These are phyloP conservation scores for Saccostrea echinata DNA, from an alignment of 1,140 invertebrate species.

Conservation along the genomic window DNA sequence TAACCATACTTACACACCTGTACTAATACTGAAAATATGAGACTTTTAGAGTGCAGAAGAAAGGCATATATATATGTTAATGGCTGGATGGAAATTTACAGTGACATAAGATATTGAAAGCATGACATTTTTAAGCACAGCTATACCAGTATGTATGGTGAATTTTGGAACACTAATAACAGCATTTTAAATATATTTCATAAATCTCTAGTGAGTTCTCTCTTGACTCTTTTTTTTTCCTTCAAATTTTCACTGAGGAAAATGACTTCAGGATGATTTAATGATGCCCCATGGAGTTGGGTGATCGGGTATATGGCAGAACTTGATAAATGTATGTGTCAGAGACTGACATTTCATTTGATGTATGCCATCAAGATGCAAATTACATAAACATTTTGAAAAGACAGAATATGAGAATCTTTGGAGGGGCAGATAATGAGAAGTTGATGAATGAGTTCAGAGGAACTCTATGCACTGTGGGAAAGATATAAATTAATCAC, in stretches of 20 bases:
- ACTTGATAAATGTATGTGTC: conserved; percentile 22
- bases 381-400: conserved; percentile 35
- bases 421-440: conserved; percentile 18
- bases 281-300: conserved; percentile 9
- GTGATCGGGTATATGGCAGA: background rate
- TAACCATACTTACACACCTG: no score
- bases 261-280: background rate
- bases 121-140: background rate
- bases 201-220: background rate
- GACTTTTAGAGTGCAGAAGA: background rate
- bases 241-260: background rate
- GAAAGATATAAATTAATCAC: conserved; percentile 10
- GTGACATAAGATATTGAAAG: background rate
- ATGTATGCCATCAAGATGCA: conserved; percentile 33
- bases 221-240: background rate
- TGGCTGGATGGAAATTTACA: background rate
- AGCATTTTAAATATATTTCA: background rate
- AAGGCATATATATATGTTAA: background rate
- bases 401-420: conserved; percentile 18
- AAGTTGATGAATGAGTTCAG: conserved; percentile 1
- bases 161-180: background rate
- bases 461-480: background rate
- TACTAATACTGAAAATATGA: no score
- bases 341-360: conserved; percentile 11
- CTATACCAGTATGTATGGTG: background rate